A percentile compares a stretch with the other conserved stretches of the same genome.
Evolutionary conservation across 2,113 vertebrate species (phyloP).

Genomic region (Macheiramphus alcinus): DNA sequence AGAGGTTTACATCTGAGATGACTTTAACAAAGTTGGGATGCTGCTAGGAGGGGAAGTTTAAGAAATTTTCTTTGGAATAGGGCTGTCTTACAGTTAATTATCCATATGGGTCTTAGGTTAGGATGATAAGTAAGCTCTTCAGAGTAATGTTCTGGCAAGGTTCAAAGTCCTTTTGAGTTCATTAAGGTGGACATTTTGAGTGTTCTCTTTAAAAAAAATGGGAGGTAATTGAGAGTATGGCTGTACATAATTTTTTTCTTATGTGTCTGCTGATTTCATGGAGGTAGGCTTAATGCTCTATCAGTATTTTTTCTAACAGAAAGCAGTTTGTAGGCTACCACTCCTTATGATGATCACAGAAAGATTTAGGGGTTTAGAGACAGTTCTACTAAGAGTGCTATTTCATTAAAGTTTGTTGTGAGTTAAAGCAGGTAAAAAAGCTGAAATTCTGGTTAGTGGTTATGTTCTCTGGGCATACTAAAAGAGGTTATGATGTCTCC

Average conservation of each 20-base stretch:
- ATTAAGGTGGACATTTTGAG: neutral
- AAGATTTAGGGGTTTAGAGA: neutral
- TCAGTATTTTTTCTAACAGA: neutral
- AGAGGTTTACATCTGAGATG: neutral
- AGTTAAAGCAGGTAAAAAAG: neutral
- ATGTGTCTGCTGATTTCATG: neutral
- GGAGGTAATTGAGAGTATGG: neutral
- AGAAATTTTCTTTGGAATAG: neutral
- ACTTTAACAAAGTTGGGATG: neutral
- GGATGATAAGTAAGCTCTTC: neutral
- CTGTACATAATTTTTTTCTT: neutral
- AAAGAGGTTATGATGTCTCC: neutral
- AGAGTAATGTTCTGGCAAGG: neutral
- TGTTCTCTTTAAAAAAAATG: neutral
- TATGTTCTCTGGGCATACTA: neutral
- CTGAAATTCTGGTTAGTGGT: neutral
- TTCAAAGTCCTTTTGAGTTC: neutral
- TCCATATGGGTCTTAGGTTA: neutral
- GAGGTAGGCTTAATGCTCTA: neutral
- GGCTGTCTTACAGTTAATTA: neutral
- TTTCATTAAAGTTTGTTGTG: neutral
- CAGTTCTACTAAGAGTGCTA: neutral
- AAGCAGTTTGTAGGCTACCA: neutral
- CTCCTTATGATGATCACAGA: neutral
- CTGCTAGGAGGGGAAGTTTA: neutral